These are phyloP conservation scores for Siniperca chuatsi DNA, from an alignment of 2,113 vertebrate genomes.

Conservation along the genomic window DNA sequence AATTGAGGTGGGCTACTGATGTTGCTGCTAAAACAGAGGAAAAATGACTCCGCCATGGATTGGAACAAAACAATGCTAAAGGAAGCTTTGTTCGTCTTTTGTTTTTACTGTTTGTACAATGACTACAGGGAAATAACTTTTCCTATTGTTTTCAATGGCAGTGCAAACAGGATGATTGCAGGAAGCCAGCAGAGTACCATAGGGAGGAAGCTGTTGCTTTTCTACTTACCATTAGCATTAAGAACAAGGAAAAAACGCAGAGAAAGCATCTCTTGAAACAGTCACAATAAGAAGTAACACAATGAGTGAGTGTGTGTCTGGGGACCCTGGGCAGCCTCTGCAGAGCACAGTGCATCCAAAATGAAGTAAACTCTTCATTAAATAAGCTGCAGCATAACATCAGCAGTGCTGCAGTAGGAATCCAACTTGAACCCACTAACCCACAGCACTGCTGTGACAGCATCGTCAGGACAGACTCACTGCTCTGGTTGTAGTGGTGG, in stretches of 20 bases:
- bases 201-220: constrained; percentile 24
- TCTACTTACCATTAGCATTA: constrained; percentile 40
- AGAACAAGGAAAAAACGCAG: constrained; percentile 7
- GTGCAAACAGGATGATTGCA: constrained; percentile 49
- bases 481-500: background rate
- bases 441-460: background rate
- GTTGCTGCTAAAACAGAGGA: constrained; percentile 31
- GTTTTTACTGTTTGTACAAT: background rate
- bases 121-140: constrained; percentile 42
- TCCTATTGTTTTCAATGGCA: constrained; percentile 27
- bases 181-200: constrained; percentile 16
- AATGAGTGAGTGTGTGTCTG: constrained; percentile 1
- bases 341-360: constrained; percentile 16
- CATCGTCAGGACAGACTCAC: background rate
- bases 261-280: constrained; percentile 26
- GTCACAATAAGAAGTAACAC: background rate
- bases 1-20: constrained; percentile 68
- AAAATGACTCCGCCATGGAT: background rate
- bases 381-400: constrained; percentile 2
- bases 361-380: constrained; percentile 14
- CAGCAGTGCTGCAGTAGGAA: constrained; percentile 3
- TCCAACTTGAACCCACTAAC: background rate
- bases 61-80: constrained; percentile 32
- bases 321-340: constrained; percentile 5
- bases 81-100: constrained; percentile 25